Percentiles rank a stretch among this genome's conserved stretches.
These are phyloP conservation scores for Aporophyla lueneburgensis DNA, from an alignment of 2,888 invertebrate genomes.

Conservation along the genomic window DNA sequence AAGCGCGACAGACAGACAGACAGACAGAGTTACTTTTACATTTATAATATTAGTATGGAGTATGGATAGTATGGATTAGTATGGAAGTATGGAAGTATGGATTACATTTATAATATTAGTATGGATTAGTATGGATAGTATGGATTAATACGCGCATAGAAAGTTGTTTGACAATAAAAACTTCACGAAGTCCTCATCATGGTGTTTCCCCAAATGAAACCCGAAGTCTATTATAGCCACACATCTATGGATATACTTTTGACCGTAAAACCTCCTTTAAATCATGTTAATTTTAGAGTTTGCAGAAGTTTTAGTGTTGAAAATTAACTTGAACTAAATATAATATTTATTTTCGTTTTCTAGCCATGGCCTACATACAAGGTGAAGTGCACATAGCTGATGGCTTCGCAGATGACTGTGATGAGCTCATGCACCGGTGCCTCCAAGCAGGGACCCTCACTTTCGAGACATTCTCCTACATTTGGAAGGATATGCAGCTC, in stretches of 20 bases:
- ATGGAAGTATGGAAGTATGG: too few relatives aligned
- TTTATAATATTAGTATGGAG: too few relatives aligned
- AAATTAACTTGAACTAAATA: background rate
- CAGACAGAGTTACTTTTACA: too few relatives aligned
- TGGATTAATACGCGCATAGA: background rate
- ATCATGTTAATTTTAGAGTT: background rate
- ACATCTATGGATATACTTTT: background rate
- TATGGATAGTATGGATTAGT: too few relatives aligned
- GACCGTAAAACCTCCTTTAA: background rate
- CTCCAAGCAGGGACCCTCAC: conserved; percentile 72
- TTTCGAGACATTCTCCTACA: conserved; percentile 78
- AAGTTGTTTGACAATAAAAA: conserved; percentile 29
- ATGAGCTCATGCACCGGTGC: conserved; percentile 80
- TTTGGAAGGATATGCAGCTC: conserved; percentile 84
- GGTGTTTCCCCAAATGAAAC: background rate
- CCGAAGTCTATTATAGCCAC: background rate
- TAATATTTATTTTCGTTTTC: background rate
- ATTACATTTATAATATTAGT: too few relatives aligned
- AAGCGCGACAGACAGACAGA: too few relatives aligned
- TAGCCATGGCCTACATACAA: conserved; percentile 49
- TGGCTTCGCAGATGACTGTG: conserved; percentile 84
- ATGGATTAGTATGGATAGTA: too few relatives aligned
- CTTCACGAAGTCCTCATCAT: background rate
- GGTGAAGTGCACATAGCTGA: conserved; percentile 79
- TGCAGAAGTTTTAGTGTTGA: too few relatives aligned